Conservation (phyloP, 53 echinoderm and acorn worm species). For the Apostichopus leukothele region DNA sequence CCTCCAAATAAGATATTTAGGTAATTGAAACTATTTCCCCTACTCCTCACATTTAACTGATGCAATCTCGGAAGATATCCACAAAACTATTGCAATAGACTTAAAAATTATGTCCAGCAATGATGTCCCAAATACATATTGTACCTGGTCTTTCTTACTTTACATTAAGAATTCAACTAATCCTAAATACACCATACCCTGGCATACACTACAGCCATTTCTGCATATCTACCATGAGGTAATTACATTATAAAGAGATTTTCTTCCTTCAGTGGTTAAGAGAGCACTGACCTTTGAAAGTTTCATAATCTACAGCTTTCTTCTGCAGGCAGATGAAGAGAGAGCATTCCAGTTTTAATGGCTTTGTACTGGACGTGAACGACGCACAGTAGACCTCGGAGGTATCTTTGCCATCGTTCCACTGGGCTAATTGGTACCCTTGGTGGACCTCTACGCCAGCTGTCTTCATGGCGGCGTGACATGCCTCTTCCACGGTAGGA, state of each 20-base stretch:
- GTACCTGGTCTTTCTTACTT: background rate
- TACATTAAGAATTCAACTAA: background rate
- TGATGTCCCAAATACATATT: too few species aligned
- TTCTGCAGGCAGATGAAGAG: conserved; percentile 91
- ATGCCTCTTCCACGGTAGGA: conserved; percentile 61
- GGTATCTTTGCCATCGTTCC: conserved; percentile 91
- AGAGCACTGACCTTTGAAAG: conserved; percentile 77
- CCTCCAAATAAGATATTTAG: too few species aligned
- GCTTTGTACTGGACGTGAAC: conserved; percentile 92
- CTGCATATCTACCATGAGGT: too few species aligned
- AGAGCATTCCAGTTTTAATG: conserved; percentile 94
- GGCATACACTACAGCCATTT: background rate
- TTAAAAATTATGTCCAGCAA: too few species aligned
- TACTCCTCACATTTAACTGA: too few species aligned
- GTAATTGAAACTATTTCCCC: too few species aligned
- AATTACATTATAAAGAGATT: too few species aligned
- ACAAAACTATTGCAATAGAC: too few species aligned
- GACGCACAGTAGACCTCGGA: conserved; percentile 90
- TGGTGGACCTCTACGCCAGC: conserved; percentile 77
- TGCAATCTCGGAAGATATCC: too few species aligned
- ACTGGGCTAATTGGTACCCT: conserved; percentile 92
- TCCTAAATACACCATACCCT: background rate
- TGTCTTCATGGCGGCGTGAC: conserved; percentile 57
- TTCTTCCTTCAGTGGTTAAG: background rate
- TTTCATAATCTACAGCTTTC: conserved; percentile 84